A percentile compares a stretch with the other conserved stretches of the same genome.
Conservation (phyloP, 1,140 invertebrate species). For the Paramacrobiotus metropolitanus region DNA sequence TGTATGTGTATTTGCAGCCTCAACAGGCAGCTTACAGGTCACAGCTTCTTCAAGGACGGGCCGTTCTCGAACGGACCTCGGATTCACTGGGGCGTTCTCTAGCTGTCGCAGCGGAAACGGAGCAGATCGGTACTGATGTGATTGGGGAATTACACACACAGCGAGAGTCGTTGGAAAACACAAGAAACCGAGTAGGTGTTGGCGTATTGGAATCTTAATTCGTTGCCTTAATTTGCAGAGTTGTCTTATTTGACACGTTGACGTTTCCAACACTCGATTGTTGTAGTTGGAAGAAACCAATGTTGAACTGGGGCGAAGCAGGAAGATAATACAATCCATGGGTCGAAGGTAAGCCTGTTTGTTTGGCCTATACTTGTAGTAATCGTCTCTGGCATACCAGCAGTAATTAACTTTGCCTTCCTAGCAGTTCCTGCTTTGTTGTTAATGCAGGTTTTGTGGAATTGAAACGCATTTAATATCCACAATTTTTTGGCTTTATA, state of each 20-base stretch:
- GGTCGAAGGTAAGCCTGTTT: conserved; percentile 23
- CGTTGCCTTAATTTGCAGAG: conserved; percentile 3
- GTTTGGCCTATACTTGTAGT: not conserved
- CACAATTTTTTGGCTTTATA: conserved; percentile 14
- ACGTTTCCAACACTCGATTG: conserved; percentile 1
- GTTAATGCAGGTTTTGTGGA: no score
- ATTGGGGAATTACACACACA: conserved; percentile 38
- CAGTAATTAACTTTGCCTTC: no score
- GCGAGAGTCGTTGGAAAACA: conserved; percentile 34
- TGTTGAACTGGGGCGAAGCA: conserved; percentile 31
- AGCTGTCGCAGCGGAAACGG: conserved; percentile 46
- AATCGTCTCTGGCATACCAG: no score
- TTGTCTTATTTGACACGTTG: not conserved
- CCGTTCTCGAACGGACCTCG: conserved; percentile 34
- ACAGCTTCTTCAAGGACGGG: conserved; percentile 28
- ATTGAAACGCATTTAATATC: no score
- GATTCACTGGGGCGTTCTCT: conserved; percentile 41
- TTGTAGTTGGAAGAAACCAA: conserved; percentile 33
- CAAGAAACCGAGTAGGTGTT: conserved; percentile 25
- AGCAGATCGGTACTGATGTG: conserved; percentile 47
- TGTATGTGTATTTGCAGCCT: not conserved
- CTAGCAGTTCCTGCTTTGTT: no score
- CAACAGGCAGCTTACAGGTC: not conserved
- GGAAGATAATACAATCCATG: conserved; percentile 34
- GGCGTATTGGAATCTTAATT: conserved; percentile 3